Percentiles rank a stretch among this genome's conserved stretches.
phyloP scores from a whole-genome alignment of 23 tunicate genomes.

The Trididemnum clinides region DNA sequence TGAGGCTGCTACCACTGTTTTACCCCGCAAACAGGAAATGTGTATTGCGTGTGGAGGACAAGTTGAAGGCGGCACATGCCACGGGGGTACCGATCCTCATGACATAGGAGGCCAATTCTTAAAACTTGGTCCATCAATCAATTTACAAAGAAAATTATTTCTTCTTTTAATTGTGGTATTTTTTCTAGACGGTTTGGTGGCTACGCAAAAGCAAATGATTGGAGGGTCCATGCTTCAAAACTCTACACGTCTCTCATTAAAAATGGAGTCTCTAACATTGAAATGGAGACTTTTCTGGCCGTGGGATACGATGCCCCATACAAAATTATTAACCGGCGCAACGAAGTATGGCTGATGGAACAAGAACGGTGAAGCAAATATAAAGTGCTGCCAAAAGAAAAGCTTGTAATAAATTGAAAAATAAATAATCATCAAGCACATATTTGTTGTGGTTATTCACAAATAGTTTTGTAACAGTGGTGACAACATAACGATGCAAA shows the following conservation, averaged over 20 bases:
- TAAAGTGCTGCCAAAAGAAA: background rate
- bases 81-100: background rate
- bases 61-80: background rate
- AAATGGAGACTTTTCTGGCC: background rate
- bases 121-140: background rate
- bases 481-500: no score
- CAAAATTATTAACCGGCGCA: background rate
- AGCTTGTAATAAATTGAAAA: background rate
- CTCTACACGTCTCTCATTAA: background rate
- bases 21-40: no score
- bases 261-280: background rate
- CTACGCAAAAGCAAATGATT: background rate
- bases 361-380: no score
- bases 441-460: no score
- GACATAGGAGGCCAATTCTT: background rate
- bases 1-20: no score
- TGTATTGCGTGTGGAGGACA: no score
- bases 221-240: background rate
- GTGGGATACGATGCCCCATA: conserved; percentile 2
- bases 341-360: conserved; percentile 1
- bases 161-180: background rate
- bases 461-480: no score
- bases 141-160: background rate
- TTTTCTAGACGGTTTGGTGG: background rate
- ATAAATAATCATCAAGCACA: background rate